Conservation (phyloP, 2,797 vertebrate genomes). For the Notolabrus celidotus region DNA sequence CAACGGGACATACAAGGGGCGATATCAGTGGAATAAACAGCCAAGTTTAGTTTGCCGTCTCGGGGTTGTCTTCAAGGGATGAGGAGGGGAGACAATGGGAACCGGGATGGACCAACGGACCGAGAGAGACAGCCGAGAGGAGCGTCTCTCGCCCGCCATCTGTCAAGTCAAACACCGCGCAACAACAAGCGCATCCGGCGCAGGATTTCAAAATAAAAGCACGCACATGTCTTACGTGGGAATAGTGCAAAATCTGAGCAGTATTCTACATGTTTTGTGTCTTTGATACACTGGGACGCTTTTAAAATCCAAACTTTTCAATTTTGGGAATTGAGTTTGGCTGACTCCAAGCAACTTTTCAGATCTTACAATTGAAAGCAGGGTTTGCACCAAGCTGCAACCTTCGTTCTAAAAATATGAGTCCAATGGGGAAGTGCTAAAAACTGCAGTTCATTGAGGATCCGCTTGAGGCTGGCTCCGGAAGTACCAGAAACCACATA, state of each 20-base stretch:
- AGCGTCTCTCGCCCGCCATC: constrained; percentile 81
- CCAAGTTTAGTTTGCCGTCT: constrained; percentile 52
- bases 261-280: no score
- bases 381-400: no score
- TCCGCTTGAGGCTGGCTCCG: no score
- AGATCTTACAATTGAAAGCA: no score
- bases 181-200: constrained; percentile 11
- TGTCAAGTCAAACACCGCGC: constrained; percentile 62
- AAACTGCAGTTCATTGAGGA: no score
- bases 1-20: neutral
- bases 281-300: no score
- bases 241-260: neutral
- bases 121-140: constrained; percentile 68
- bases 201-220: constrained; percentile 59
- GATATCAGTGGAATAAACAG: neutral
- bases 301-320: no score
- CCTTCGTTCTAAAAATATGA: no score
- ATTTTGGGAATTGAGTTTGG: no score
- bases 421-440: no score
- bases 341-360: no score
- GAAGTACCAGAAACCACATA: no score
- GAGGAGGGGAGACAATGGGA: constrained; percentile 72
- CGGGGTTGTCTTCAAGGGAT: constrained; percentile 62
- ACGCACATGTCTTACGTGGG: accelerated
- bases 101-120: constrained; percentile 75